Conservation (phyloP, 2,888 invertebrate genomes). For the Meteorus colon region DNA sequence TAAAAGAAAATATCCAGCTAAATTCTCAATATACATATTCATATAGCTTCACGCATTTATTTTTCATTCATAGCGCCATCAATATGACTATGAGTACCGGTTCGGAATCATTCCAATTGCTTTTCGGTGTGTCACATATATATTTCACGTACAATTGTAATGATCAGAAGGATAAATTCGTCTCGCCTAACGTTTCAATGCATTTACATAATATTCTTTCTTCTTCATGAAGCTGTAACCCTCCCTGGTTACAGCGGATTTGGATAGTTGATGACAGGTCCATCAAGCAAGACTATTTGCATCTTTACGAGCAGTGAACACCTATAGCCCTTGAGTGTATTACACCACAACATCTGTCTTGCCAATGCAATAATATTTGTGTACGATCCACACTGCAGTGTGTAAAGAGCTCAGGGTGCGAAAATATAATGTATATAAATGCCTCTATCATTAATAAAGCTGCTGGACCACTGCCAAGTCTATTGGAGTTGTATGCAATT, state of each 20-base stretch:
- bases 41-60: neutral
- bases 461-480: neutral
- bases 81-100: neutral
- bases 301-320: conserved; percentile 66
- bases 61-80: neutral
- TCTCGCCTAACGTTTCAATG: conserved; percentile 8
- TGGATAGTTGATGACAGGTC: conserved; percentile 69
- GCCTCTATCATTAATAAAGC: neutral
- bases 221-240: conserved; percentile 21
- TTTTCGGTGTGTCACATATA: conserved; percentile 16
- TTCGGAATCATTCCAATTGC: neutral
- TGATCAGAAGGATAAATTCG: conserved; percentile 31
- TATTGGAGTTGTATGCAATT: neutral
- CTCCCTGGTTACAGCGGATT: conserved; percentile 64
- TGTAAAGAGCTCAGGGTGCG: neutral
- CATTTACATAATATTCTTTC: conserved; percentile 17
- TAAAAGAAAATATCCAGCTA: conserved; percentile 20
- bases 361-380: conserved; percentile 10
- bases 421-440: neutral
- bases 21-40: neutral
- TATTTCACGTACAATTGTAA: conserved; percentile 65
- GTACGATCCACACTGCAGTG: neutral
- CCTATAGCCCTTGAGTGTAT: conserved; percentile 43
- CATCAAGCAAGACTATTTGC: conserved; percentile 65
- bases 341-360: conserved; percentile 39